These are phyloP conservation scores for Apolygus lucorum DNA, from an alignment of 1,140 invertebrate species.

Conservation along the genomic window DNA sequence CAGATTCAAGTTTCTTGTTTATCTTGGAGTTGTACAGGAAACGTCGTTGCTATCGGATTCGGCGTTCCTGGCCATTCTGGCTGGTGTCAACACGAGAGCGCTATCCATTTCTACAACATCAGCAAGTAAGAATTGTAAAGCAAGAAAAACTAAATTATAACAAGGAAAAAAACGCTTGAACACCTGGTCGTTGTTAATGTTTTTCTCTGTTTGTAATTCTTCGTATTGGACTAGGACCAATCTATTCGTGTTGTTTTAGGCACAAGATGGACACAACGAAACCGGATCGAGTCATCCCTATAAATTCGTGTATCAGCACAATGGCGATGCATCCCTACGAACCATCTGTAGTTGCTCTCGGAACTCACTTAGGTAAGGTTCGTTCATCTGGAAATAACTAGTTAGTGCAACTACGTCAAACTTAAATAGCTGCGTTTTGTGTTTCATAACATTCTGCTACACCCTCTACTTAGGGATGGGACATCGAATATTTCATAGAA, in stretches of 20 bases:
- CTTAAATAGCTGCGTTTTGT: too few relatives aligned
- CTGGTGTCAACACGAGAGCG: conserved; percentile 26
- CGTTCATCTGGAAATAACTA: too few relatives aligned
- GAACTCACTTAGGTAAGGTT: conserved; percentile 22
- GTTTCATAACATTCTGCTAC: too few relatives aligned
- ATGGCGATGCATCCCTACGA: conserved; percentile 27
- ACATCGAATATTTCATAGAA: too few relatives aligned
- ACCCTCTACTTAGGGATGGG: too few relatives aligned
- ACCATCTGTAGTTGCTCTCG: conserved; percentile 24
- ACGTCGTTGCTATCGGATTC: conserved; percentile 23
- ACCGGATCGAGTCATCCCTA: conserved; percentile 13
- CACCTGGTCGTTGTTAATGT: too few relatives aligned
- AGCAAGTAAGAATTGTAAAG: conserved; percentile 23
- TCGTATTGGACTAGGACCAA: neutral
- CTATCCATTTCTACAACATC: conserved; percentile 27
- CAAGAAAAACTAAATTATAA: too few relatives aligned
- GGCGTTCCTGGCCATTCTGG: conserved; percentile 11
- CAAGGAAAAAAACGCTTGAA: too few relatives aligned
- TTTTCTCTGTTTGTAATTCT: too few relatives aligned
- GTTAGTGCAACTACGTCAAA: too few relatives aligned
- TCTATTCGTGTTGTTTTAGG: neutral
- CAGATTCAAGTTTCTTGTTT: conserved; percentile 23
- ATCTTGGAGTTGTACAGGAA: conserved; percentile 28
- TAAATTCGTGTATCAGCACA: conserved; percentile 19
- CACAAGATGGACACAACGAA: conserved; percentile 19